phyloP scores from a whole-genome alignment of 2,113 vertebrate genomes.

The Tenrec ecaudatus region DNA sequence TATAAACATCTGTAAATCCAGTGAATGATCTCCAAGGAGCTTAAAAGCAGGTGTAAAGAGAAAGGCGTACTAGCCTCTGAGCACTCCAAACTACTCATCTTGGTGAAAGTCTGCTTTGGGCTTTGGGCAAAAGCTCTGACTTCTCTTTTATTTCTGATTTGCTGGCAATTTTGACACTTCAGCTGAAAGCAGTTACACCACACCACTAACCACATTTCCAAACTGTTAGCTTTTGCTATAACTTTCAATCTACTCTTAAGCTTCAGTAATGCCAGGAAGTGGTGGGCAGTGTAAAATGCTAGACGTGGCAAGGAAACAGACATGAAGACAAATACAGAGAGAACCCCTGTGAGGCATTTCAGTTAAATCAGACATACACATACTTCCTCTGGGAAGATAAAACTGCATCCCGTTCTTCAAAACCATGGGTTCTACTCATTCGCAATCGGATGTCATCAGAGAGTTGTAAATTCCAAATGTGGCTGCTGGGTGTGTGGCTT shows the following conservation, averaged over 20 bases:
- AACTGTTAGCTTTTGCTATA: conserved; percentile 59
- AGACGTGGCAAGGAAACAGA: conserved; percentile 4
- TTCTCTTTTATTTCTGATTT: conserved; percentile 60
- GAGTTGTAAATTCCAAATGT: not conserved
- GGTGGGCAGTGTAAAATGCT: not conserved
- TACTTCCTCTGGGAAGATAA: not conserved
- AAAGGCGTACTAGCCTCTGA: conserved; percentile 59
- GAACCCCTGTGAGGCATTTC: not conserved
- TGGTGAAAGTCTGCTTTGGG: conserved; percentile 58
- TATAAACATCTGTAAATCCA: conserved; percentile 63
- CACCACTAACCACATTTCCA: conserved; percentile 59
- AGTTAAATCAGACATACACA: not conserved
- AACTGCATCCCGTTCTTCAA: not conserved
- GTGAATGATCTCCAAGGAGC: conserved; percentile 44
- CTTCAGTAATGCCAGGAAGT: conserved; percentile 23
- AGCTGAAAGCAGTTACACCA: conserved; percentile 19
- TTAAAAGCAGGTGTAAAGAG: conserved; percentile 66
- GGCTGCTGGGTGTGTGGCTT: not conserved
- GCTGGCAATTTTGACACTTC: conserved; percentile 58
- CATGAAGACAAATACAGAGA: not conserved
- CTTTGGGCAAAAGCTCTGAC: conserved; percentile 32
- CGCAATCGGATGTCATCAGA: not conserved
- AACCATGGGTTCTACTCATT: not conserved
- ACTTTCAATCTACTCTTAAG: conserved; percentile 36
- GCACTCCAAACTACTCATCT: conserved; percentile 54